Evolutionary conservation across 35 echinoderm and acorn worm genomes (phyloP), one percentile per base, ranked within the genome.

Genomic region (Apostichopus japonicus): DNA sequence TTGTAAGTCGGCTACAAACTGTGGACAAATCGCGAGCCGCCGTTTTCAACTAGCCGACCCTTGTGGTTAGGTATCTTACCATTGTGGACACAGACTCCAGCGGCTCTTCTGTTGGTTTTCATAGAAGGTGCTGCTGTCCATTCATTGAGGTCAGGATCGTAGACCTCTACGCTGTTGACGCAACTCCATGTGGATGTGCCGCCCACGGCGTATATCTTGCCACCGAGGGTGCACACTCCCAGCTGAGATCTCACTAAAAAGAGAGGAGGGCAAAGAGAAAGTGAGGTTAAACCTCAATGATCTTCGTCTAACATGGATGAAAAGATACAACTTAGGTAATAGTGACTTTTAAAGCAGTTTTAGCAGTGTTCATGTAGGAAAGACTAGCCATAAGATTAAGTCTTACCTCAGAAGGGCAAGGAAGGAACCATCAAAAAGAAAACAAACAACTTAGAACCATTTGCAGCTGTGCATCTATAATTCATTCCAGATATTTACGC

Each of bases 161-260:
- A 99, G 4, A 96, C 92, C 91, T 99, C 97, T n/a, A 99, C 97
- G 2, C 95, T 90, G 55, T 96, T 96, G 27, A 93, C 93, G 80
- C 95, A 96, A 83, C 94, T 94, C 97, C 97, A 99, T 6, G 88
- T 61, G 19, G 93, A 88, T 0, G 97, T 91, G 5, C 97, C 97
- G 17, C 97, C 97, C 1, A 99, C 95, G 23, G 97, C 97, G 75
- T 94, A 96, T 25, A 99, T 94, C 84, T 82, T 81, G 55, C 93
- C 95, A 22, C 91, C 78, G 52, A 93, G 23, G 22, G 93, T 54
- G 53, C 93, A 96, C 52, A 99, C 92, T 11, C 95, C 95, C 70
- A 99, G 75, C 77, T 99, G 97, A 4, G 97, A 92, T 8, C 97
- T 90, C 51, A 90, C 97, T 99, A 44, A 10, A 92, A 53, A 61